Evolutionary conservation across 2,797 vertebrate genomes (phyloP).

Genomic region (Myripristis murdjan): DNA sequence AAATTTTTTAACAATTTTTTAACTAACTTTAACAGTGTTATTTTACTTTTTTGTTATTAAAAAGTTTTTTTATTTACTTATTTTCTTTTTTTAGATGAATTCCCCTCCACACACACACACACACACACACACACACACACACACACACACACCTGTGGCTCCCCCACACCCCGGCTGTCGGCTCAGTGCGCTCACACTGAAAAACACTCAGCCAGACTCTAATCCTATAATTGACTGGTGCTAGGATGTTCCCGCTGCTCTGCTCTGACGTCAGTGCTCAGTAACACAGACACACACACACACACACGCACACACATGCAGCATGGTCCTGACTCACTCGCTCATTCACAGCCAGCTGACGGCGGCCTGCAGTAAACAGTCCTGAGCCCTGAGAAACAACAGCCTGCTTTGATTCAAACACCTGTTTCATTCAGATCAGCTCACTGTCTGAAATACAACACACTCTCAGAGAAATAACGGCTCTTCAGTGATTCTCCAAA

Average conservation of each 20-base stretch:
- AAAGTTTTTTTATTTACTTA: no score
- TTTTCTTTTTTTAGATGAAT: no score
- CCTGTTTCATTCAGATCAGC: no score
- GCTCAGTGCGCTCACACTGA: slow-evolving; percentile 9
- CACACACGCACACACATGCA: slow-evolving; percentile 20
- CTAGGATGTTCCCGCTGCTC: slow-evolving; percentile 79
- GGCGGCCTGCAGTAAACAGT: slow-evolving; percentile 46
- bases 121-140: background rate
- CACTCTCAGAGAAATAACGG: no score
- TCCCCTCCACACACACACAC: no score
- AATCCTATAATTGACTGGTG: slow-evolving; percentile 78
- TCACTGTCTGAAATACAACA: no score
- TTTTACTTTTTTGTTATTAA: no score
- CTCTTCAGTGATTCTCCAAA: no score
- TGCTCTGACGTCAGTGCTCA: slow-evolving; percentile 64
- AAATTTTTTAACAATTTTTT: no score
- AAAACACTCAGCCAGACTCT: slow-evolving; percentile 44
- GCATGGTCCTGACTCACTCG: background rate
- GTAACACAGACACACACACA: slow-evolving; percentile 17
- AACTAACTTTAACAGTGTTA: no score
- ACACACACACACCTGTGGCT: slow-evolving; percentile 15
- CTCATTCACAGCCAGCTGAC: slow-evolving; percentile 47
- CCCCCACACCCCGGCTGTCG: slow-evolving; percentile 4
- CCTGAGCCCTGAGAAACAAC: slow-evolving; percentile 35
- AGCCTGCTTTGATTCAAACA: background rate